Evolutionary conservation across 2,797 vertebrate genomes (phyloP), one percentile per base, ranked within the genome.

Genomic region (Paramormyrops hopkinsi): DNA sequence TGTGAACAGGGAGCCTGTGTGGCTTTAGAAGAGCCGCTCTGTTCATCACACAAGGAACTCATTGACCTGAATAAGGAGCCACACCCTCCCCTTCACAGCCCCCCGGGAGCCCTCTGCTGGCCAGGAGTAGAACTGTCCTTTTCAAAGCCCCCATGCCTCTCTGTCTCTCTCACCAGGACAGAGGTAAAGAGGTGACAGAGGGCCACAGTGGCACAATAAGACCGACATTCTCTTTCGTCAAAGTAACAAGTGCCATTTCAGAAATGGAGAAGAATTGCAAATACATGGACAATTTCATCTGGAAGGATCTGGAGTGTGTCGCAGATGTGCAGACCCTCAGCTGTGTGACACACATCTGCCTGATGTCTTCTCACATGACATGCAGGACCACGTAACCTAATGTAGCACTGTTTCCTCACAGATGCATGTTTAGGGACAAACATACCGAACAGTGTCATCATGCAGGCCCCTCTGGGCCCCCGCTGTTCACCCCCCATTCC

Each of bases 1-100:
- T 88, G 33, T 25, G 56, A 79, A 84, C 90, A 86, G 62, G 54
- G 90, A 88, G 76, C 29, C 92, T 90, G 92, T 90, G 90, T 92
- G 92, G 90, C 89, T 22, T 91, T 93, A 93, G 91, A 94, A 94
- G 88, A 88, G 91, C 92, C 88, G 92, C 92, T 94, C 94, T 93
- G 93, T 95, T 95, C 91, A 91, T 92, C 95, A 94, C 93, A 96
- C 94, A 95, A 95, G 94, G 94, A 97, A 96, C 95, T 96, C 94
- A 90, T 91, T 97, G 97, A 97, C 97, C 97, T 96, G 95, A 93
- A 97, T 95, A 95, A 96, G 96, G 96, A 96, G 96, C 97, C 96
- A 93, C 95, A 92, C 96, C 93, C 95, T 90, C 93, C 92, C 93
- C 93, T 93, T 91, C 91, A 93, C 91, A 94, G 94, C 93, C 93